These are phyloP conservation scores for Balaeniceps rex DNA, from an alignment of 2,113 vertebrate species.

Conservation along the genomic window DNA sequence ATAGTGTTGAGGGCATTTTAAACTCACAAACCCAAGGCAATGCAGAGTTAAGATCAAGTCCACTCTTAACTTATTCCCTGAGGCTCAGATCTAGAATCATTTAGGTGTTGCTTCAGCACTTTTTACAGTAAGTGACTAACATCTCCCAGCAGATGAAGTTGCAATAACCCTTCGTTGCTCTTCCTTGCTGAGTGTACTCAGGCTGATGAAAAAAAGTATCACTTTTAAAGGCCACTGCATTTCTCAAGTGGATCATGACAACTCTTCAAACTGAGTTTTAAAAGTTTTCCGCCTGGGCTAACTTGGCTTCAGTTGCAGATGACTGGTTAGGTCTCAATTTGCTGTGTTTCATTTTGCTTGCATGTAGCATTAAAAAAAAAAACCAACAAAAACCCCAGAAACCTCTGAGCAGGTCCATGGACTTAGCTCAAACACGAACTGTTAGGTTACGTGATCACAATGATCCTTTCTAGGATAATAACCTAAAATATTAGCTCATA, in stretches of 20 bases:
- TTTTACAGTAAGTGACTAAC: neutral
- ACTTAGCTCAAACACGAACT: neutral
- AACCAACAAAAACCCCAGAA: neutral
- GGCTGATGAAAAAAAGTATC: neutral
- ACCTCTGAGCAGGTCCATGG: neutral
- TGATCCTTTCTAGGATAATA: neutral
- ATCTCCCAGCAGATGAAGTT: neutral
- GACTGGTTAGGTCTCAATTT: neutral
- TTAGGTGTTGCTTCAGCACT: neutral
- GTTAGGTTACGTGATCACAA: neutral
- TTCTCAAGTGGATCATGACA: neutral
- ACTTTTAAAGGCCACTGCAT: neutral
- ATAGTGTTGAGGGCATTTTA: neutral
- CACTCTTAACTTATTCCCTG: neutral
- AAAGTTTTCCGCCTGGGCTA: neutral
- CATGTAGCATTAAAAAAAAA: neutral
- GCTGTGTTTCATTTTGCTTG: neutral
- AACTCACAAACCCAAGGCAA: neutral
- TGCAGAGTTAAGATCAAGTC: neutral
- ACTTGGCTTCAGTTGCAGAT: neutral
- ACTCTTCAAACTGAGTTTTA: neutral
- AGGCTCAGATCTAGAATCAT: neutral
- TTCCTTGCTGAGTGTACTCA: neutral
- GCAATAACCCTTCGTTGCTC: neutral
- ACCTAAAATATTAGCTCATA: neutral